Evolutionary conservation across 1,140 invertebrate genomes (phyloP), one percentile per base, ranked within the genome.

Genomic region (Lordiphosa mommai): DNA sequence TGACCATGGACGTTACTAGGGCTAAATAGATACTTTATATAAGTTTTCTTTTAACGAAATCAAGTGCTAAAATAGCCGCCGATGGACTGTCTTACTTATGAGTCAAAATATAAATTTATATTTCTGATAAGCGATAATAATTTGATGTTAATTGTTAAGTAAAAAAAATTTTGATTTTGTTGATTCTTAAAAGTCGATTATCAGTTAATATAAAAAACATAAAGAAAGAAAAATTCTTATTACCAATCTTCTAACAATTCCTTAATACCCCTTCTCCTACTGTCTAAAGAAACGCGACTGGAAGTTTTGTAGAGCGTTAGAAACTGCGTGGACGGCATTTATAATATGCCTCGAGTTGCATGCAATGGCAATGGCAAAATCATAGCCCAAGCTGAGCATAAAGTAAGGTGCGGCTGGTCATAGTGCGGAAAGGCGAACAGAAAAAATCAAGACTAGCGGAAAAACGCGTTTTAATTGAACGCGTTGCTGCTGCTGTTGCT

Each of bases 241-340:
- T 27, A 0, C 14, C 5, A 23, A 23, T 23, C 20, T 23, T 0
- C 0, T 6, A 13, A 37, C 12, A 3, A 13, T 36, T 12, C 3
- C 10, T 6, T 13, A 14, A 37, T 5, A 2, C 6, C 34, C 12
- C 34, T 9, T 14, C 10, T 37, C 50, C 1, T 10, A 7, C 14
- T 33, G 49, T 63, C 17, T 44, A 41, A 66, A 61, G 59, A 63
- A 40, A 56, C 52, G 37, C 60, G 72, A 68, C 67, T 84, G 71
- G 56, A 72, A 64, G 27, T 27, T 77, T 82, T 82, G 58, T 60
- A 47, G 79, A 77, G 67, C 68, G 59, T 69, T 72, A 67, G 43
- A 82, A 77, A 79, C 72, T 85, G 77, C 77, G 77, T 84, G 77
- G 77, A 84, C 77, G 77, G 77, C 72, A 72, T 84, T 84, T 84